Evolutionary conservation across 2,888 invertebrate species (phyloP).

Genomic region (Kryphioiulus occultus): DNA sequence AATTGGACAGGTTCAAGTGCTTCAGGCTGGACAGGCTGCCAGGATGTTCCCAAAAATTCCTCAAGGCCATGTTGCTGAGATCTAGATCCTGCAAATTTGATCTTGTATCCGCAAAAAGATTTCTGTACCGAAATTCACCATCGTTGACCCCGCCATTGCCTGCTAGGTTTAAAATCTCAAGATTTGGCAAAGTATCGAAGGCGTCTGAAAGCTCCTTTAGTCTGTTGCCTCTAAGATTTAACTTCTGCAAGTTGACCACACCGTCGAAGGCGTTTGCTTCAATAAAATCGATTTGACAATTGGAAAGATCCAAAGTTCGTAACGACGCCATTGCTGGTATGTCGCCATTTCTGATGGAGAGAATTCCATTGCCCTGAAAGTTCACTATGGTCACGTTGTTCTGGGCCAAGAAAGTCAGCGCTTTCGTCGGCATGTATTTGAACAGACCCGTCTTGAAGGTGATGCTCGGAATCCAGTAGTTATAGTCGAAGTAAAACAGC

Average conservation of each 20-base stretch:
- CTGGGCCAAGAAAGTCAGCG: background rate
- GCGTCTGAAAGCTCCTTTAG: background rate
- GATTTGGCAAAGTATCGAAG: background rate
- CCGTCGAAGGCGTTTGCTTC: conserved; percentile 39
- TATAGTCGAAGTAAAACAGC: background rate
- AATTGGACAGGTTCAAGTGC: background rate
- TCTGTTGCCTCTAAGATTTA: conserved; percentile 22
- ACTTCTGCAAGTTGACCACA: background rate
- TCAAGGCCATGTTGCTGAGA: conserved; percentile 35
- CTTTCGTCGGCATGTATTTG: background rate
- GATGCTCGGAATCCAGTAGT: background rate
- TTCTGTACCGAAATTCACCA: background rate
- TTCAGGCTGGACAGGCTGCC: background rate
- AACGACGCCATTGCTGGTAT: conserved; percentile 19
- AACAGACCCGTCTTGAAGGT: background rate
- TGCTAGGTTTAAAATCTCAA: background rate
- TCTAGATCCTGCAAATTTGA: conserved; percentile 8
- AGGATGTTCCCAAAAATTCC: background rate
- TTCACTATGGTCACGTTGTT: background rate
- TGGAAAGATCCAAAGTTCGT: conserved; percentile 12
- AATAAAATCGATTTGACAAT: conserved; percentile 27
- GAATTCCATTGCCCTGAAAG: conserved; percentile 31
- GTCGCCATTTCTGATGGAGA: conserved; percentile 8
- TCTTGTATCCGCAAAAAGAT: background rate
- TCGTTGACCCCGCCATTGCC: background rate